phyloP scores from a whole-genome alignment of 2,888 invertebrate genomes.

The Caenorhabditis sp. region DNA sequence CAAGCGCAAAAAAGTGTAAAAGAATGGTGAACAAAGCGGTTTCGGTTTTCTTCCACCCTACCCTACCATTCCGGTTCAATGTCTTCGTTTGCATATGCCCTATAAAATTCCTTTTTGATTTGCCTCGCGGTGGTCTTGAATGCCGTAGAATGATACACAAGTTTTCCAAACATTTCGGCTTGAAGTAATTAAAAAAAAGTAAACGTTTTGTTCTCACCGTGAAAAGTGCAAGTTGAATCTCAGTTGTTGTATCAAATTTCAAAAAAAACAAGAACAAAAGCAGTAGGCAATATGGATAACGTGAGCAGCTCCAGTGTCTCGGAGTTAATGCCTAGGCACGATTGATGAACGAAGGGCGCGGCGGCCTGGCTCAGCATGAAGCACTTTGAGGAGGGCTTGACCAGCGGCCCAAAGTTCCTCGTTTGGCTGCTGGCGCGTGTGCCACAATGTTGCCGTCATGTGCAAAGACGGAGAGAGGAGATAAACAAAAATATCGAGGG shows the following conservation, averaged over 20 bases:
- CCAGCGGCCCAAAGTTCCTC: conserved; percentile 50
- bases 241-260: background rate
- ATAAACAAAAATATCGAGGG: conserved; percentile 46
- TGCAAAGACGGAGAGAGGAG: conserved; percentile 19
- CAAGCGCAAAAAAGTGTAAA: background rate
- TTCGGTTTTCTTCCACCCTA: background rate
- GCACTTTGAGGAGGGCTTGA: conserved; percentile 50
- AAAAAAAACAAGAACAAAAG: too few species aligned
- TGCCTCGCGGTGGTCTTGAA: conserved; percentile 10
- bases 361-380: conserved; percentile 12
- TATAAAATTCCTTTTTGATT: conserved; percentile 14
- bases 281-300: background rate
- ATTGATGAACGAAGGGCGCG: conserved; percentile 6
- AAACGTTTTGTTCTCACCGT: too few species aligned
- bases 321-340: conserved; percentile 32
- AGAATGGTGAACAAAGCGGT: conserved; percentile 6
- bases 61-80: conserved; percentile 19
- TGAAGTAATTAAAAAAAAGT: too few species aligned
- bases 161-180: background rate
- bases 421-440: conserved; percentile 30
- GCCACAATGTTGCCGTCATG: conserved; percentile 46
- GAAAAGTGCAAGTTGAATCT: background rate
- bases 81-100: conserved; percentile 22
- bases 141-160: too few species aligned
- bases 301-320: background rate